phyloP scores from a whole-genome alignment of 2,888 invertebrate species.

The Himalopsyche anomala region DNA sequence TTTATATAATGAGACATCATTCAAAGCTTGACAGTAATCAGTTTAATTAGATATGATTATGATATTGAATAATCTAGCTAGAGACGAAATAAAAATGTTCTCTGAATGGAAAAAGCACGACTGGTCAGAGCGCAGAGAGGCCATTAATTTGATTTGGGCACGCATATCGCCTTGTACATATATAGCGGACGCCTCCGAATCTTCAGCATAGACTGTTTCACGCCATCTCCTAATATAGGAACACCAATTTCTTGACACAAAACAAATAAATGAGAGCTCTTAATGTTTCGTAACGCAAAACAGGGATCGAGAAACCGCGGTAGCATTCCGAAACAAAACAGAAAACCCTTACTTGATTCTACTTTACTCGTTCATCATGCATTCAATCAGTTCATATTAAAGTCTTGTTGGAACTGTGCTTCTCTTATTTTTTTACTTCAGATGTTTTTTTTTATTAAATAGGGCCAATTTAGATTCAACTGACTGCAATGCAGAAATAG shows the following conservation, averaged over 20 bases:
- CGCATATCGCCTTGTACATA: slow-evolving; percentile 23
- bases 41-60: not conserved
- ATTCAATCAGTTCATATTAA: no score
- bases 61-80: not conserved
- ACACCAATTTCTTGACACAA: slow-evolving; percentile 27
- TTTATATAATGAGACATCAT: no score
- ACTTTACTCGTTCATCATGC: no score
- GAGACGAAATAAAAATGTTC: not conserved
- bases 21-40: no score
- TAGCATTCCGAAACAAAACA: no score
- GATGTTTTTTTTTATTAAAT: no score
- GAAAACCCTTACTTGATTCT: no score
- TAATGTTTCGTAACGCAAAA: not conserved
- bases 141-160: slow-evolving; percentile 33
- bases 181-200: slow-evolving; percentile 32
- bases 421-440: no score
- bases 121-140: not conserved
- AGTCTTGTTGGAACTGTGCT: no score
- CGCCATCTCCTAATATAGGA: slow-evolving; percentile 37
- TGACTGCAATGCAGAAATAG: no score
- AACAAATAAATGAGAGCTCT: slow-evolving; percentile 28
- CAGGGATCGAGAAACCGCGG: not conserved
- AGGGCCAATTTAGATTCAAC: no score
- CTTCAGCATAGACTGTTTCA: not conserved
- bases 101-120: not conserved